Conservation (phyloP, 2,888 invertebrate genomes). For the Aricia artaxerxes region DNA sequence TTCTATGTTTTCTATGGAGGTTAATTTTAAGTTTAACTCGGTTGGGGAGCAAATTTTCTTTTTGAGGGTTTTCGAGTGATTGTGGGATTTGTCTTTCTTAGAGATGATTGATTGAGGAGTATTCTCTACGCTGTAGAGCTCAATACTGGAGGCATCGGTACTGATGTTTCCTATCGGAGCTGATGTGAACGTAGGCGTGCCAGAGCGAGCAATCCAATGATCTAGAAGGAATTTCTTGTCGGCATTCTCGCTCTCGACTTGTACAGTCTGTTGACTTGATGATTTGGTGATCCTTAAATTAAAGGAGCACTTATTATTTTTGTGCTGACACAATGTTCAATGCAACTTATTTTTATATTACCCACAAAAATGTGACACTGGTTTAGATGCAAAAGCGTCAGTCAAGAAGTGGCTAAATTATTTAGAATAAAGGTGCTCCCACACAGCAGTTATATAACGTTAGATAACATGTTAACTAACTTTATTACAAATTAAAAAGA, state of each 20-base stretch:
- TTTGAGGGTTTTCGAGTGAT: constrained; percentile 54
- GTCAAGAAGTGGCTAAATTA: too few species aligned
- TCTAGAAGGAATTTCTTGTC: constrained; percentile 77
- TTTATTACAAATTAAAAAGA: too few species aligned
- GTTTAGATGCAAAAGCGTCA: too few species aligned
- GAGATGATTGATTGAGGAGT: constrained; percentile 59
- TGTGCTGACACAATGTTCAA: background rate
- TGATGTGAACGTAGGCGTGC: constrained; percentile 73
- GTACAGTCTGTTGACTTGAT: constrained; percentile 50
- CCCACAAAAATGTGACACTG: too few species aligned
- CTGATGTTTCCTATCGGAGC: constrained; percentile 70
- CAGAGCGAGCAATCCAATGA: constrained; percentile 76
- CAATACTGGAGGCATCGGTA: constrained; percentile 68
- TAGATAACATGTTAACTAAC: too few species aligned
- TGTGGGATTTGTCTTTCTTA: constrained; percentile 53
- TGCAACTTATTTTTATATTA: too few species aligned
- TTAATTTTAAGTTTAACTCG: constrained; percentile 70
- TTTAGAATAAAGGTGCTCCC: too few species aligned
- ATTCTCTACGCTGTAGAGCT: constrained; percentile 74
- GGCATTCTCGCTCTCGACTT: constrained; percentile 65
- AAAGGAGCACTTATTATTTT: constrained; percentile 1
- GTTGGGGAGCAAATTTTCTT: constrained; percentile 74
- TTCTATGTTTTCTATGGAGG: constrained; percentile 66
- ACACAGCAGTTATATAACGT: too few species aligned
- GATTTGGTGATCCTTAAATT: constrained; percentile 43